Evolutionary conservation across 2,113 vertebrate species (phyloP), one percentile per base, ranked within the genome.

Genomic region (Otolemur garnettii): DNA sequence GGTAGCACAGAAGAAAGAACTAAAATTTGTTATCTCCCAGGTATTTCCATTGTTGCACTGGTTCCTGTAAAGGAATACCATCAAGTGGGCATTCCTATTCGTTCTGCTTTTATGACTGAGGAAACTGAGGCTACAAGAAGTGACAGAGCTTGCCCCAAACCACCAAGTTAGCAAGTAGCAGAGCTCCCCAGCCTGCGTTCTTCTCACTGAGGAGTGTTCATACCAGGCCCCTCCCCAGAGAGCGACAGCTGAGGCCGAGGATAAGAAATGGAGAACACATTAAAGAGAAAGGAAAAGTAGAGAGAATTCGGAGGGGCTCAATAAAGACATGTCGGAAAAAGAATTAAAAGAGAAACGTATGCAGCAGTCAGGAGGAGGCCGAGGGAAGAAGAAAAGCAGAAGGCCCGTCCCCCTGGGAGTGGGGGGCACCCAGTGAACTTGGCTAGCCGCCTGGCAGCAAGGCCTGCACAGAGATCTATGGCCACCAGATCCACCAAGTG

Each of bases 381-480:
- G 35, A 83, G 19, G 95, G 93, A 85, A 96, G 96, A 88, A 53
- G 91, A 95, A 90, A 96, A 92, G 96, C 95, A 91, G 19, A 91
- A 62, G 0, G 81, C 24, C 7, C 75, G 93, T 45, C 69, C 72
- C 74, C 19, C 45, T 24, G 33, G 79, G 79, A 74, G n/a, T 64
- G 55, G 8, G 64, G 79, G 77, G 72, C 11, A 33, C 60, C 90
- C 92, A 22, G 4, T 19, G 68, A 72, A 66, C 87, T 95, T 97
- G 95, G 97, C 96, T 18, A 8, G 68, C 68, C 88, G 95, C 95
- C 96, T 94, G 95, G 91, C 74, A 74, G 79, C 84, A n/a, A 95
- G 92, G 64, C 60, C 10, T 62, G 89, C 53, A 85, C 9, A 93
- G 68, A 92, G 26, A 97, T 59, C 45, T 88, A 87, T 5, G 28